These are phyloP conservation scores for Prionailurus viverrinus DNA, from an alignment of 2,113 vertebrate genomes.

Conservation along the genomic window DNA sequence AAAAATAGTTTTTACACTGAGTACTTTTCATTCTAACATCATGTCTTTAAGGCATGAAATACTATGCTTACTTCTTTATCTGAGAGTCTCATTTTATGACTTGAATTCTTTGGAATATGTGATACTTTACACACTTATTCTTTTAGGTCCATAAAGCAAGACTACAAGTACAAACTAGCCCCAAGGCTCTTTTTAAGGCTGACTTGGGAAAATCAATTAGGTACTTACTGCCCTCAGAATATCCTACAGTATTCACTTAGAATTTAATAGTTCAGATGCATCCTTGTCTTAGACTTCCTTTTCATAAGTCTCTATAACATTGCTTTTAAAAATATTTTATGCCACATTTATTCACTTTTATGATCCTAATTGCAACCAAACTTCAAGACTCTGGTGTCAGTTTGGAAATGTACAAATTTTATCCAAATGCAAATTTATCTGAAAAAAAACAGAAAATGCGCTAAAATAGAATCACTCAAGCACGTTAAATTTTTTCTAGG, in stretches of 20 bases:
- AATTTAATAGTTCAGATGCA: constrained; percentile 13
- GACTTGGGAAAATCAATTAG: constrained; percentile 44
- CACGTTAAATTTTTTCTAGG: background rate
- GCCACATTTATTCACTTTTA: background rate
- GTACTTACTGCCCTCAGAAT: constrained; percentile 37
- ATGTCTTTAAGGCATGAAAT: background rate
- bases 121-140: constrained; percentile 6
- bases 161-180: background rate
- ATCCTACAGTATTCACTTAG: background rate
- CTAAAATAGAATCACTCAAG: background rate
- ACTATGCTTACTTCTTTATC: background rate
- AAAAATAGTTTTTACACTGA: background rate
- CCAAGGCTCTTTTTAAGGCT: background rate
- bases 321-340: constrained; percentile 24
- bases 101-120: constrained; percentile 47
- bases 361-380: constrained; percentile 9
- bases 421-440: background rate
- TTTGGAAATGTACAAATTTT: background rate
- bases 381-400: background rate
- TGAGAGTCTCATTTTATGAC: constrained; percentile 9
- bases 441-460: background rate
- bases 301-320: background rate
- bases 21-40: background rate
- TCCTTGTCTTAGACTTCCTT: background rate
- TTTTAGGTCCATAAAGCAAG: constrained; percentile 41